Base-by-base conservation (phyloP, 2,113 vertebrate genomes). In the Climacteris rufus region DNA sequence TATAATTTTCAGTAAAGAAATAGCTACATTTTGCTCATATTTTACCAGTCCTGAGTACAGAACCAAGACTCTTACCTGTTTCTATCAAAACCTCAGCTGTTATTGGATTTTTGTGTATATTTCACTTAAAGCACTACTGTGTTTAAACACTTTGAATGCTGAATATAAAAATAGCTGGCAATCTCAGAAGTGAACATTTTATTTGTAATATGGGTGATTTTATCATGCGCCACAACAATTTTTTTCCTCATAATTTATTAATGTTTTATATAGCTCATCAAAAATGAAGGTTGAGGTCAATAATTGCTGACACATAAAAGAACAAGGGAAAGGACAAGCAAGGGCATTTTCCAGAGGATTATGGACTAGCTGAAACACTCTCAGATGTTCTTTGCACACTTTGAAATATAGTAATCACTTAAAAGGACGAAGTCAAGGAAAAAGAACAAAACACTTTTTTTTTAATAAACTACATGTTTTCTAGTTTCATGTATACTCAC, bases 21-120 rank as follows among this genome's bases (percentile, higher is more conserved):
- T 10, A 27, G 85, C 74, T 78, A 23, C n/a, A 45, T 87, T 94
- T 96, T 94, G n/a, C 77, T 96, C 19, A 6, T 74, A 78, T 45
- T 84, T 94, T 89, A 70, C 31, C 56, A 77, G 66, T 60, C 65
- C 71, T 66, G 87, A 90, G 78, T 40, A 33, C 13, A 89, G 92
- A 94, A 95, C 69, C 20, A 78, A 47, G 13, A 66, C 74, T 84
- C 63, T 71, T 64, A 59, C 4, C 28, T 60, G 86, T 87, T 88
- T 96, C 91, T 78, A 93, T 79, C 54, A 95, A 94, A 87, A 37
- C 2, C 15, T 88, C 68, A 63, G 84, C 87, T 90, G 87, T 93
- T 96, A 96, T 94, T 96, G 87, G 94, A 90, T 94, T 97, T 97
- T 95, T 18, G 57, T 94, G 28, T 92, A 96, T 74, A 72, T 97